These are phyloP conservation scores for Trididemnum clinides DNA, from an alignment of 23 tunicate genomes.

Conservation along the genomic window DNA sequence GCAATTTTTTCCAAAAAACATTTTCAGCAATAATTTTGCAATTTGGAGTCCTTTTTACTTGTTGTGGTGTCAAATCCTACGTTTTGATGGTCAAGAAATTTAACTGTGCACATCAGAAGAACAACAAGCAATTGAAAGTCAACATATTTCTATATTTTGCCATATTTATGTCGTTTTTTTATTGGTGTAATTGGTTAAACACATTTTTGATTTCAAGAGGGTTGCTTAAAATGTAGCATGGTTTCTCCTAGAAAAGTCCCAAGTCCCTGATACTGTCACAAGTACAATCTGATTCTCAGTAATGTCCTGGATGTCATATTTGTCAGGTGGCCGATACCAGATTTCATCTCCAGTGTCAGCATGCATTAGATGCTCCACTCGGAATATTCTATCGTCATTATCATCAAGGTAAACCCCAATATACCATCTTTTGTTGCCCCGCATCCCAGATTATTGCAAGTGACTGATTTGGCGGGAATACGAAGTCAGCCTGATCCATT, in stretches of 20 bases:
- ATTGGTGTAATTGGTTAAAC: background rate
- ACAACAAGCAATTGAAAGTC: background rate
- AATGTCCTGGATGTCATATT: background rate
- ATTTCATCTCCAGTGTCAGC: background rate
- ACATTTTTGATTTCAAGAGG: background rate
- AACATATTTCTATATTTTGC: background rate
- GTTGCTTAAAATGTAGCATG: background rate
- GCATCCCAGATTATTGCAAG: background rate
- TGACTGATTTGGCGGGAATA: background rate
- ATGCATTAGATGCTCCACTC: background rate
- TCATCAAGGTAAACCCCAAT: background rate
- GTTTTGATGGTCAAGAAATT: background rate
- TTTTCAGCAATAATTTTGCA: background rate
- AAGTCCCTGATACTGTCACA: background rate
- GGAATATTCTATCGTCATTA: background rate
- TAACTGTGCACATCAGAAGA: background rate
- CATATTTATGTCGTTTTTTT: background rate
- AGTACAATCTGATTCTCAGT: background rate
- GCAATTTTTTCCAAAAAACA: background rate
- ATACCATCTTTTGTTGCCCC: background rate
- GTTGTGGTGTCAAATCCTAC: background rate
- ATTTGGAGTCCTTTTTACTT: background rate
- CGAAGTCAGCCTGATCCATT: background rate
- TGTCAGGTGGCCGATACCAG: background rate
- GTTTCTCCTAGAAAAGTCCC: background rate